Conservation (phyloP, 2,113 vertebrate genomes). For the Benitochromis conjunctus region DNA sequence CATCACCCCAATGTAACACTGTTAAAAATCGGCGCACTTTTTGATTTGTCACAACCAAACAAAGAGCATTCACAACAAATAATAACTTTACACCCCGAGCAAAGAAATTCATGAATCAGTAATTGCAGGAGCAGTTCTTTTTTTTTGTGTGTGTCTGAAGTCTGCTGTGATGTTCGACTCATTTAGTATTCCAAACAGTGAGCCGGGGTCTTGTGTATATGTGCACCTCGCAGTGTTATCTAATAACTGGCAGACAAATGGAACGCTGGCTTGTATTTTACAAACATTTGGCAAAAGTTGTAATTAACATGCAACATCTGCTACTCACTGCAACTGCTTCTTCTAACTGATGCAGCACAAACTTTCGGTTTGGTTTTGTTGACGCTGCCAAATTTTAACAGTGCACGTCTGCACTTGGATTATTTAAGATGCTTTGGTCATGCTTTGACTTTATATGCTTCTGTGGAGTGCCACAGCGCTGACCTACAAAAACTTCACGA, state of each 20-base stretch:
- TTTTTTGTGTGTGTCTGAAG: background rate
- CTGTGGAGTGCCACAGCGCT: background rate
- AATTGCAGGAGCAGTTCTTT: slow-evolving; percentile 19
- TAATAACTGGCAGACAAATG: slow-evolving; percentile 68
- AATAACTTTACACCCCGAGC: slow-evolving; percentile 24
- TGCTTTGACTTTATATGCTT: background rate
- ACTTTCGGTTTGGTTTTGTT: slow-evolving; percentile 26
- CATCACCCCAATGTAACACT: background rate
- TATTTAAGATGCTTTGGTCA: background rate
- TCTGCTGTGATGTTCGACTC: slow-evolving; percentile 29
- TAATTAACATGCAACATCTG: slow-evolving; percentile 61
- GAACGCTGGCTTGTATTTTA: slow-evolving; percentile 58
- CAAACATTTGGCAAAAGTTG: slow-evolving; percentile 51
- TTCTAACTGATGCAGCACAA: slow-evolving; percentile 13
- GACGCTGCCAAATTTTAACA: slow-evolving; percentile 44
- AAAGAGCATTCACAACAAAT: slow-evolving; percentile 26
- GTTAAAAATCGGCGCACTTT: background rate
- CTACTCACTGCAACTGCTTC: slow-evolving; percentile 18
- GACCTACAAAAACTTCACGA: background rate
- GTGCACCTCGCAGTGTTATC: slow-evolving; percentile 56
- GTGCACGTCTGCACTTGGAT: slow-evolving; percentile 8
- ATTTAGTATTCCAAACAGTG: slow-evolving; percentile 63
- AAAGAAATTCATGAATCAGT: slow-evolving; percentile 32
- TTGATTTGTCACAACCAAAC: slow-evolving; percentile 28
- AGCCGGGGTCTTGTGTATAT: slow-evolving; percentile 26